Evolutionary conservation across 1,140 invertebrate species (phyloP), one percentile per base, ranked within the genome.

Genomic region (Eurosta solidaginis): DNA sequence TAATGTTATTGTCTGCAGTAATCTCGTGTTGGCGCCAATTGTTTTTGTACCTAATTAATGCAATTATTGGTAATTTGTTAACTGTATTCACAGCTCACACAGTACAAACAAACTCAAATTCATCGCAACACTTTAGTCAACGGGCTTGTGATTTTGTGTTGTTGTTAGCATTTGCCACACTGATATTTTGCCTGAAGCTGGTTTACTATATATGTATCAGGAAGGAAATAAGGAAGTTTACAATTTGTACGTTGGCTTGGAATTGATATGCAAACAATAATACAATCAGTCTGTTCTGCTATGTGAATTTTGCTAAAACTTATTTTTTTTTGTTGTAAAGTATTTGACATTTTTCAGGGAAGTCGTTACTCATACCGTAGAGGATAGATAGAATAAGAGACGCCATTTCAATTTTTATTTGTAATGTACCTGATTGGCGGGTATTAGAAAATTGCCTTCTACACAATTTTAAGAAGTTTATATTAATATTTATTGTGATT

Each of bases 61-160:
- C 40, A 68, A 68, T 68, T 68, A 68, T 68, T 40, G 59, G 59
- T 68, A 68, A 68, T 68, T 68, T 68, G 36, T 68, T 68, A 68
- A 68, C 59, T 68, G 33, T 40, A 68, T 68, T 68, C 36, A 68
- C 59, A 68, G 59, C 33, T 68, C 7, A 7, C n/a, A n/a, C 17
- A 22, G 59, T 68, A 33, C 59, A 68, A 68, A 68, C 40, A 68
- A 68, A 68, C 33, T 68, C 33, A 36, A 68, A 40, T 68, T 22
- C 59, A 42, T 68, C 27, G 59, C 22, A 68, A 29, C 59, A n/a
- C 12, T 29, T 68, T 68, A 40, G 33, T 40, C 59, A 68, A n/a
- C 17, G n/a, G 25, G 49, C n/a, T 68, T 40, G 33, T 40, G 6
- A 3, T 68, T 68, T 10, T 27, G 25, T 54, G 54, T 42, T 68